phyloP scores from a whole-genome alignment of 2,888 invertebrate genomes.

The Drymonia ruficornis region DNA sequence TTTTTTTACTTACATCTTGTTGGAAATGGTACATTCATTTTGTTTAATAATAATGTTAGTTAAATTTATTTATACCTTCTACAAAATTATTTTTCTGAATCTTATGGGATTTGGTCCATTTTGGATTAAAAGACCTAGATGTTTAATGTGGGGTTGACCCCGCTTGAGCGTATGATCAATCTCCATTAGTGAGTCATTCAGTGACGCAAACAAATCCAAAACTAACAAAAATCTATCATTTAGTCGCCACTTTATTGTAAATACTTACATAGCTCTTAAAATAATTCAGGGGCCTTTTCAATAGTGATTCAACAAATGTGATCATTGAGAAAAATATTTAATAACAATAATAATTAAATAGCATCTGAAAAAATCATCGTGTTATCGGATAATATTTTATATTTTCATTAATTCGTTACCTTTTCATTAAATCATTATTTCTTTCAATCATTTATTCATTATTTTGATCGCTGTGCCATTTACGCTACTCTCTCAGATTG shows the following conservation, averaged over 20 bases:
- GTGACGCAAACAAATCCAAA: no score
- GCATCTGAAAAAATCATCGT: neutral
- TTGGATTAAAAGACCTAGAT: no score
- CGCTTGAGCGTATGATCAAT: no score
- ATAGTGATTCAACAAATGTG: neutral
- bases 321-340: neutral
- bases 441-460: neutral
- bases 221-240: neutral
- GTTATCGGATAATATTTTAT: constrained; percentile 7
- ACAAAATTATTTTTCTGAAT: neutral
- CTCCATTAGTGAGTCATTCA: no score
- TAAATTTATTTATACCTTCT: constrained; percentile 15
- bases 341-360: neutral
- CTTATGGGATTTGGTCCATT: no score
- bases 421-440: constrained; percentile 5
- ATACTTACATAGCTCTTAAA: neutral
- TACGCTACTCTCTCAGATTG: constrained; percentile 62
- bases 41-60: constrained; percentile 34
- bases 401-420: constrained; percentile 11
- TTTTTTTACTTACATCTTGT: constrained; percentile 26
- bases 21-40: constrained; percentile 32
- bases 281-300: neutral
- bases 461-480: constrained; percentile 26
- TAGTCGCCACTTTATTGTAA: neutral
- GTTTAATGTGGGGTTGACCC: no score